Evolutionary conservation across 2,888 invertebrate species (phyloP).

Genomic region (Xestia c-nigrum): DNA sequence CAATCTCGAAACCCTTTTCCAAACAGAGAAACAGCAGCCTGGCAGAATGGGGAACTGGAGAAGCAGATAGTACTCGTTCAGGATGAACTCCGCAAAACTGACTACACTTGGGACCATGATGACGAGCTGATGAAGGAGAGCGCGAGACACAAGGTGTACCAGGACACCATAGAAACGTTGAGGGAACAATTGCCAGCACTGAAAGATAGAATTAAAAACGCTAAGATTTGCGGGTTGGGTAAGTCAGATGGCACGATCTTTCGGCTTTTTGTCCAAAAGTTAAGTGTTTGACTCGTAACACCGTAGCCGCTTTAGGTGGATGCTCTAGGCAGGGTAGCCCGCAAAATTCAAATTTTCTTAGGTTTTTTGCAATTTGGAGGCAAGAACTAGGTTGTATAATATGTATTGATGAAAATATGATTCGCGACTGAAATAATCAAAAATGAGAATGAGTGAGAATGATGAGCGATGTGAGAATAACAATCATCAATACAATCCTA

Average conservation of each 20-base stretch:
- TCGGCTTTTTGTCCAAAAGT: not conserved
- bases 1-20: not conserved
- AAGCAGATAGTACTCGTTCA: constrained; percentile 86
- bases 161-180: constrained; percentile 83
- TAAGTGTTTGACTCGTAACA: not conserved
- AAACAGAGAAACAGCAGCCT: constrained; percentile 84
- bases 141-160: constrained; percentile 80
- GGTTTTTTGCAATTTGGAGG: no score
- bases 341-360: no score
- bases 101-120: constrained; percentile 86
- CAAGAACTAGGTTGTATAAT: no score
- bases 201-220: constrained; percentile 86
- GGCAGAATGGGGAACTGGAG: constrained; percentile 88
- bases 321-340: no score
- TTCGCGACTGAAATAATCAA: no score
- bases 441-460: no score
- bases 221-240: constrained; percentile 88
- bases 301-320: no score
- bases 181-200: constrained; percentile 82
- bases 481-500: no score
- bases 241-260: constrained; percentile 26
- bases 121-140: constrained; percentile 83
- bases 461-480: no score
- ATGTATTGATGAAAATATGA: no score
- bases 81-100: constrained; percentile 84